Base-by-base conservation (phyloP, 2,888 invertebrate genomes). In the Odontomyia ornata region DNA sequence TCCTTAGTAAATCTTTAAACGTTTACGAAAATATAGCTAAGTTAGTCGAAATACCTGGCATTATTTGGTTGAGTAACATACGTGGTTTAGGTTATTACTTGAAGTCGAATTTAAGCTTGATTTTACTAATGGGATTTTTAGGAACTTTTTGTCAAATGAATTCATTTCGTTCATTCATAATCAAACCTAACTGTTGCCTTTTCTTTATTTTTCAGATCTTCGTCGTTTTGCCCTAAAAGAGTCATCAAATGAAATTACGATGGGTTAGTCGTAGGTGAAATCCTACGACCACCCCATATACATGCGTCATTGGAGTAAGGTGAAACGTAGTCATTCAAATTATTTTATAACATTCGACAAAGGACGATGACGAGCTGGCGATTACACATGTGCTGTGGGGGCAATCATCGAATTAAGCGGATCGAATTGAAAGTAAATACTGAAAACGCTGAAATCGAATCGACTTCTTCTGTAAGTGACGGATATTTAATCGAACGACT, bases 291-390 rank as follows among this genome's bases (percentile, higher is more conserved):
- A 30, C 18, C 30, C 18, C 3, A 60, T 47, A 43, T 18, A 47
- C 23, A 15, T 25, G 30, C 64, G 18, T 27, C 9, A 52, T 15
- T 13, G 52, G 52, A n/a, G 52, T 18, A n/a, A 52, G 52, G 2
- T 28, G 18, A 28, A 30, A 73, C 21, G 3, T 36, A 36, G 36
- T 3, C 36, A 52, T 52, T 52, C 52, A 15, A 52, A 52, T 52
- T 18, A 13, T 52, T 18, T 9, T 67, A 36, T 5, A 5, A 21
- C 23, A 73, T 36, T 73, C 60, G 36, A 52, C 21, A 80, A 79
- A 79, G 80, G 80, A 80, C 81, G 81, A 76, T 81, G 81, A 80
- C 81, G 81, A 80, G 80, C 79, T 81, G 81, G 80, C 81, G 80
- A 81, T 79, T 81, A 76, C 78, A 80, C 77, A 81, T 79, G 79